Percentiles rank a stretch among this genome's conserved stretches.
Evolutionary conservation across 23 tunicate species (phyloP).

Genomic region (Trididemnum miniatum): DNA sequence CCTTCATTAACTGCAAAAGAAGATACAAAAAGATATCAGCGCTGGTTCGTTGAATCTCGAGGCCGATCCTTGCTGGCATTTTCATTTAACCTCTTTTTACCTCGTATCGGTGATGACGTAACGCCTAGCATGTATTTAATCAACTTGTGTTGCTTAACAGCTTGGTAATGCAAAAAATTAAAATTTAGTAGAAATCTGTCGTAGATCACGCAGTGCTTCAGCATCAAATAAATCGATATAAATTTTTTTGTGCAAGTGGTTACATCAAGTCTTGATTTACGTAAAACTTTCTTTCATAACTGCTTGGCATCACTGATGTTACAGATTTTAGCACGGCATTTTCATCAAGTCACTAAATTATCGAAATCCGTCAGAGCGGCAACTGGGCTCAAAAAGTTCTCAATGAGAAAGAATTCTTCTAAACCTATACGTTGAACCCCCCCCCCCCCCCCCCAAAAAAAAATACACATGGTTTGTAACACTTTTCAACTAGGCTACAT

Average conservation of each 20-base stretch:
- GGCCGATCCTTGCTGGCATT: neutral
- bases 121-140: neutral
- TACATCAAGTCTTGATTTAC: no score
- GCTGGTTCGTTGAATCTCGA: conserved; percentile 8
- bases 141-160: neutral
- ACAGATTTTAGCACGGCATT: neutral
- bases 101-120: neutral
- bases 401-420: neutral
- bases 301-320: neutral
- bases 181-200: no score
- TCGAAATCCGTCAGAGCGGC: neutral
- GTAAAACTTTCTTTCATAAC: no score
- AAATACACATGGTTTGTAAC: no score
- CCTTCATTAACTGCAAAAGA: neutral
- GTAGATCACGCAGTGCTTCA: no score
- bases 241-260: no score
- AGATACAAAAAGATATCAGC: conserved; percentile 6
- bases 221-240: no score
- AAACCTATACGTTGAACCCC: no score
- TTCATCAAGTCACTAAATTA: neutral
- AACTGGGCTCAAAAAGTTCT: neutral
- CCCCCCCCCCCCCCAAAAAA: no score
- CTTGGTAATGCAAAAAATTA: neutral
- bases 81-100: neutral
- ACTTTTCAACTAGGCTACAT: no score